Evolutionary conservation across 1,140 invertebrate species (phyloP), one percentile per base, ranked within the genome.

Genomic region (Epicauta chinensis): DNA sequence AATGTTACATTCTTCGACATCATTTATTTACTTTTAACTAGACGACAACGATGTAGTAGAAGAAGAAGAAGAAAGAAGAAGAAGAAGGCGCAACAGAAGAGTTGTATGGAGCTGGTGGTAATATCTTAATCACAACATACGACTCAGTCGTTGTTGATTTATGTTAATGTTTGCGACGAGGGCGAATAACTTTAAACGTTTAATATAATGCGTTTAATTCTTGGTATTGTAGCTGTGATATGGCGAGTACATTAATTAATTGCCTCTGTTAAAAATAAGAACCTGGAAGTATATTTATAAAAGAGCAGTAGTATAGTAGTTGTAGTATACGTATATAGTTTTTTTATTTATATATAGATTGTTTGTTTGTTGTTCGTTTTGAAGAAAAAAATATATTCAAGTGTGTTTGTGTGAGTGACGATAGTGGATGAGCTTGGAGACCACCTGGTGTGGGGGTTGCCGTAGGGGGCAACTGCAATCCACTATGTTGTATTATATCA

Each of bases 211-310:
- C 40, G 45, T 17, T 38, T 15, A 13, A 35, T 45, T 55, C 44
- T 35, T 14, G 14, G 46, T 55, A 59, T 44, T 48, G 50, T 53
- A 41, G 47, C 51, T 34, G 51, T 23, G 23, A 23, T 23, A 53
- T 60, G 59, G 53, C 52, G 54, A 56, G 39, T 51, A 35, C 34
- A 56, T 56, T 56, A 56, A 55, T 55, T 54, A 51, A 50, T 50
- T 31, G 17, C 47, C 14, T n/a, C 30, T 30, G 38, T 41, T 50
- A 50, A 50, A 50, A 50, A 50, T 50, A 50, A 50, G 47, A 37
- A 40, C 38, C 47, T 50, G 47, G 47, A 50, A 50, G 47, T 50
- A 31, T 31, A 50, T 31, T 29, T 17, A 31, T 30, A 23, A n/a
- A n/a, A n/a, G n/a, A n/a, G n/a, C 23, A 23, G 23, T 23, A 23